Conservation (phyloP, 2,888 invertebrate genomes). For the Anorthoa munda region DNA sequence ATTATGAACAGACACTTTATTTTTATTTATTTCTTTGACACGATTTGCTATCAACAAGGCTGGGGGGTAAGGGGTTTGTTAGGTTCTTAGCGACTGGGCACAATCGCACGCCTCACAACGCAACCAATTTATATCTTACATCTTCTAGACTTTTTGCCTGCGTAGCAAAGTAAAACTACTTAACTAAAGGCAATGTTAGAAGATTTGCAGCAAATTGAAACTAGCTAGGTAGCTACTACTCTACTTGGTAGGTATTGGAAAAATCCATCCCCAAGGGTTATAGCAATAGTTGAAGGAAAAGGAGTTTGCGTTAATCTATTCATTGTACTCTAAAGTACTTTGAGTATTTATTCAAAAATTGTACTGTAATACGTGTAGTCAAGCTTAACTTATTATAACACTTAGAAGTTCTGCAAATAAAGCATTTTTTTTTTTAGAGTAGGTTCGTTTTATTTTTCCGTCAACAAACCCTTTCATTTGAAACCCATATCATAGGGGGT, state of each 20-base stretch:
- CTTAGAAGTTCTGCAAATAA: not conserved
- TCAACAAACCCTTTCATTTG: too few species aligned
- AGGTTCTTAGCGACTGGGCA: constrained; percentile 3
- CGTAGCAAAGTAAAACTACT: not conserved
- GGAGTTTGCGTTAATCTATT: not conserved
- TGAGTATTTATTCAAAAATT: not conserved
- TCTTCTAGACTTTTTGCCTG: not conserved
- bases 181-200: not conserved
- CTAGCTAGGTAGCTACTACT: not conserved
- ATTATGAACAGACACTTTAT: too few species aligned
- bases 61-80: too few species aligned
- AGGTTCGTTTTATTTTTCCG: too few species aligned
- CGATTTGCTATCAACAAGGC: constrained; percentile 6
- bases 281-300: not conserved
- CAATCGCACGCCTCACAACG: constrained; percentile 6
- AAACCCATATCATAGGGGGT: too few species aligned
- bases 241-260: not conserved
- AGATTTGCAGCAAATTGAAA: constrained; percentile 6
- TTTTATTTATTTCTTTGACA: too few species aligned
- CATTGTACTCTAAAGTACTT: not conserved
- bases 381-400: not conserved
- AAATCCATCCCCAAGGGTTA: not conserved
- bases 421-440: too few species aligned
- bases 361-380: not conserved
- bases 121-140: constrained; percentile 20